These are phyloP conservation scores for Meandrusa payeni DNA, from an alignment of 2,888 invertebrate genomes.

Conservation along the genomic window DNA sequence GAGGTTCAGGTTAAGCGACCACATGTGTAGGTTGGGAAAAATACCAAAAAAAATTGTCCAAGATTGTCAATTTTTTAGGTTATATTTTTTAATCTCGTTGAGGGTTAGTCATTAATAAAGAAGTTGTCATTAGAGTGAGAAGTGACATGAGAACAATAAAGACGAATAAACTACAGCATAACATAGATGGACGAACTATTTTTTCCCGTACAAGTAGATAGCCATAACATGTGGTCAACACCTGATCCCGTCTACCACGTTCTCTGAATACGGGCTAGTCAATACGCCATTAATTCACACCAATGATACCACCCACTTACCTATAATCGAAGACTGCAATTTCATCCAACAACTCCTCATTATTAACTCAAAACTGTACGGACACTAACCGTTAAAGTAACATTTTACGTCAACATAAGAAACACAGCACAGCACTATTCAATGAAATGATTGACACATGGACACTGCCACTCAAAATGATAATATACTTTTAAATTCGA, in stretches of 20 bases:
- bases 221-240: neutral
- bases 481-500: constrained; percentile 19
- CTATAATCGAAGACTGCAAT: constrained; percentile 4
- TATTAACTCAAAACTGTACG: constrained; percentile 6
- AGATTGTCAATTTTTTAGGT: no score
- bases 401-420: constrained; percentile 12
- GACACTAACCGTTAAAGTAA: constrained; percentile 10
- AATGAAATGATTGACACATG: constrained; percentile 4
- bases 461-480: constrained; percentile 18
- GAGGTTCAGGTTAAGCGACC: no score
- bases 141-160: no score
- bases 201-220: no score
- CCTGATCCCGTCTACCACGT: neutral
- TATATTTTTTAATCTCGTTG: no score
- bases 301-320: constrained; percentile 8
- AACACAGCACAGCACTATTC: constrained; percentile 18
- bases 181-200: no score
- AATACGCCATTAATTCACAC: constrained; percentile 4
- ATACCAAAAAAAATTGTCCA: no score
- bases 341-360: constrained; percentile 8
- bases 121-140: no score
- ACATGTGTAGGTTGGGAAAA: no score
- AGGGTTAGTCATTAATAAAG: no score
- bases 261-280: constrained; percentile 2
- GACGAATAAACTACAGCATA: no score